Base-by-base conservation (phyloP, 2,888 invertebrate species). In the Drosophila suboccidentalis region DNA sequence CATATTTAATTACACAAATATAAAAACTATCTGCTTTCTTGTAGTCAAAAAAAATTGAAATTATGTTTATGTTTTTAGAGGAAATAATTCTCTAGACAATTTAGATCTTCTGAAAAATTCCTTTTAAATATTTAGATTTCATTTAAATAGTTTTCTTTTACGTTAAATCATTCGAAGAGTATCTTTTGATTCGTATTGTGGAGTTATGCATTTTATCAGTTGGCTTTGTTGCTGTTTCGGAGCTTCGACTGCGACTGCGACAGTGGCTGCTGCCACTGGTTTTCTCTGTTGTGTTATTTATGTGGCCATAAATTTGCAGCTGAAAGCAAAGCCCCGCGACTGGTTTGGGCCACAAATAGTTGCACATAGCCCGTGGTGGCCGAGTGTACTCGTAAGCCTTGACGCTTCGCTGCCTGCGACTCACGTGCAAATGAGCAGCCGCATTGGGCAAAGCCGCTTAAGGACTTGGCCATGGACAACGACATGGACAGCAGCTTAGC, bases 251-350 rank as follows among this genome's bases (percentile, higher is more conserved):
- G 39, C 44, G 13, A 22, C 26, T 29, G 26, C 26, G n/a, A 29
- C 60, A 65, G 59, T 34, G 54, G 43, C 59, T 66, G 36, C 64
- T 82, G 83, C 87, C 84, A 84, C 82, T 82, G 82, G 85, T 82
- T 87, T 82, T 80, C 70, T 68, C 85, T 72, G 80, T 82, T 82
- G 69, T 71, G 84, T 84, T 87, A 84, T 84, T 84, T 84, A 84
- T 84, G 85, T 80, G 84, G 79, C 54, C 82, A 87, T 85, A 85
- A 85, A 85, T 85, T 85, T 78, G 79, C 81, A 87, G 87, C 84
- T 87, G 84, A 87, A 85, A 85, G 84, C 87, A 84, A 87, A 84
- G 82, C 78, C 72, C 67, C 67, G 80, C 75, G 77, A 86, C 72
- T 81, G 71, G 63, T 63, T 61, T 67, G 53, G 69, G 61, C 67